Evolutionary conservation across 2,888 invertebrate genomes (phyloP), one percentile per base, ranked within the genome.

Genomic region (Torymus tubicola): DNA sequence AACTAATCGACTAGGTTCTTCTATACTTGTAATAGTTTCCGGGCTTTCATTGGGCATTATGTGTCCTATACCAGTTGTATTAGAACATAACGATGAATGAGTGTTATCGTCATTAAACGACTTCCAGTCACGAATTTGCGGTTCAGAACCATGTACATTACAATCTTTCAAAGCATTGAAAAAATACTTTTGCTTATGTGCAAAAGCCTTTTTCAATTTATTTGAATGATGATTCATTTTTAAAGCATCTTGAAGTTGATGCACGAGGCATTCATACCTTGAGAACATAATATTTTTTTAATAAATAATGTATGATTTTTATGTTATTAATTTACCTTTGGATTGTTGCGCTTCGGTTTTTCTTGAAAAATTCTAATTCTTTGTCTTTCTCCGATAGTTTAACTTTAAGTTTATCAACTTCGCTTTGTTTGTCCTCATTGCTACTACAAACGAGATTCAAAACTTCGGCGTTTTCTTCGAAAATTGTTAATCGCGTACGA

Each of bases 251-350:
- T 86, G 86, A 5, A 87, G 82, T 64, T 87, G 85, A 3, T 75
- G 84, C n/a, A 88, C 82, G 11, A 87, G 50, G 57, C 81, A 73
- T 21, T 88, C 87, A 76, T 88, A 88, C 65, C 86, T 86, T 16
- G n/a, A 57, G 14, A 50, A 53, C 55, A 18, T 50, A 55, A 72
- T 18, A 31, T n/a, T 71, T 4, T 4, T 12, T 4, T 31, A 67
- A 67, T 31, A 61, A 1, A 42, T 4, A 14, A 21, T 53, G 1
- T 2, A n/a, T 14, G 2, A 57, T 18, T 68, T 12, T 63, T 61
- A 50, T 11, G 11, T 58, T 42, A 8, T 52, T 24, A 52, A 57
- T 21, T 14, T 84, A 87, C 87, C 86, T 87, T 68, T 84, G 78
- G 74, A 87, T 85, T n/a, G 86, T 86, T 3, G 82, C 82, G 55